These are phyloP conservation scores for Lithophane ornitopus DNA, from an alignment of 2,888 invertebrate genomes.

Conservation along the genomic window DNA sequence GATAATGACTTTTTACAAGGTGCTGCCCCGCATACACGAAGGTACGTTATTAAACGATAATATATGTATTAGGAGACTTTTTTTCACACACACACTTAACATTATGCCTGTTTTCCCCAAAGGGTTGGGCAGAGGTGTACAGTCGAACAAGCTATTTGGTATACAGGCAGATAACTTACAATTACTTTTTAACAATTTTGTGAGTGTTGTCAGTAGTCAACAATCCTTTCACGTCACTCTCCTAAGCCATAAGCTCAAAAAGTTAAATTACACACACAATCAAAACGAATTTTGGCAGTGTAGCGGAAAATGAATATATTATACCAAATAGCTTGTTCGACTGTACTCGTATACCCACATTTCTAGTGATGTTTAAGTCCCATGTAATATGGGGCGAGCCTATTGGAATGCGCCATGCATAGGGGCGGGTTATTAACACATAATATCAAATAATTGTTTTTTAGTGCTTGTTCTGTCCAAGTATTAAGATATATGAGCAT, in stretches of 20 bases:
- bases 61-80: background rate
- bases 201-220: too few species aligned
- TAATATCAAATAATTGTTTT: background rate
- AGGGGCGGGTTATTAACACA: background rate
- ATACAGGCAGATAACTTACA: too few species aligned
- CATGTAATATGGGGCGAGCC: background rate
- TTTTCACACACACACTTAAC: background rate
- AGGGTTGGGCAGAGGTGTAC: background rate
- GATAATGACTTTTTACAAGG: slow-evolving; percentile 87
- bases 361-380: background rate
- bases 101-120: background rate
- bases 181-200: too few species aligned
- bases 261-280: too few species aligned
- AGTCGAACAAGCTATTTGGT: too few species aligned
- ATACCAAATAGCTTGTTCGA: too few species aligned
- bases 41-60: slow-evolving; percentile 71
- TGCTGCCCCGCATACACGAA: slow-evolving; percentile 86
- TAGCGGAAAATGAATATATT: too few species aligned
- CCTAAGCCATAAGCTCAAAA: too few species aligned
- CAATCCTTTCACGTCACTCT: too few species aligned
- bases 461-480: background rate
- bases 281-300: too few species aligned
- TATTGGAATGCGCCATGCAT: background rate
- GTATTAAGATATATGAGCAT: background rate
- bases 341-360: background rate